Conservation (phyloP, 2,113 vertebrate species). For the Paratilapia polleni region DNA sequence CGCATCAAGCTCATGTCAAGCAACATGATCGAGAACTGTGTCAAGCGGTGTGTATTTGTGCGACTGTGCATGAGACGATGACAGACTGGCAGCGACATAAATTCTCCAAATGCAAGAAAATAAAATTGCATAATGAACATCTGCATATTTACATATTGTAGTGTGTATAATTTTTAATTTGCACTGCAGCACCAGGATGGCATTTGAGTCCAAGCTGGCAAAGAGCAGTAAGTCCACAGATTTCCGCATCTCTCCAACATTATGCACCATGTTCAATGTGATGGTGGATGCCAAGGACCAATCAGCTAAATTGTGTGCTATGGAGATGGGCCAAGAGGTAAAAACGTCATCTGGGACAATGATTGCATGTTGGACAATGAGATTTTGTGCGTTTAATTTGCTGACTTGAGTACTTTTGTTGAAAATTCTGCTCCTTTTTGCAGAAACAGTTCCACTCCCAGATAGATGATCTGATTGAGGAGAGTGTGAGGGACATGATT, state of each 20-base stretch:
- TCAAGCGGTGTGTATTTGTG: slow-evolving; percentile 88
- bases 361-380: not conserved
- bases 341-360: not conserved
- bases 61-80: not conserved
- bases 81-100: not conserved
- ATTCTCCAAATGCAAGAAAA: not conserved
- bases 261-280: slow-evolving; percentile 99
- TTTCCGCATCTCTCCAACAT: slow-evolving; percentile 98
- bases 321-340: slow-evolving; percentile 99
- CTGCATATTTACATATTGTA: not conserved
- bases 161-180: slow-evolving; percentile 46
- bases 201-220: slow-evolving; percentile 97
- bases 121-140: not conserved
- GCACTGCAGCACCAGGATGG: slow-evolving; percentile 93
- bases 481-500: slow-evolving; percentile 99
- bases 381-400: not conserved
- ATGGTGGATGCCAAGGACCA: slow-evolving; percentile 99
- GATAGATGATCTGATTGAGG: slow-evolving; percentile 98
- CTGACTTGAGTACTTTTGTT: not conserved
- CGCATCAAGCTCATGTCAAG: slow-evolving; percentile 98
- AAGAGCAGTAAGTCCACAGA: slow-evolving; percentile 99
- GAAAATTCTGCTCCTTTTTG: slow-evolving; percentile 10
- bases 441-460: slow-evolving; percentile 98
- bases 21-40: slow-evolving; percentile 99
- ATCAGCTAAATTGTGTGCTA: slow-evolving; percentile 97